phyloP scores from a whole-genome alignment of 2,113 vertebrate genomes.

The Zosterops pallidus region DNA sequence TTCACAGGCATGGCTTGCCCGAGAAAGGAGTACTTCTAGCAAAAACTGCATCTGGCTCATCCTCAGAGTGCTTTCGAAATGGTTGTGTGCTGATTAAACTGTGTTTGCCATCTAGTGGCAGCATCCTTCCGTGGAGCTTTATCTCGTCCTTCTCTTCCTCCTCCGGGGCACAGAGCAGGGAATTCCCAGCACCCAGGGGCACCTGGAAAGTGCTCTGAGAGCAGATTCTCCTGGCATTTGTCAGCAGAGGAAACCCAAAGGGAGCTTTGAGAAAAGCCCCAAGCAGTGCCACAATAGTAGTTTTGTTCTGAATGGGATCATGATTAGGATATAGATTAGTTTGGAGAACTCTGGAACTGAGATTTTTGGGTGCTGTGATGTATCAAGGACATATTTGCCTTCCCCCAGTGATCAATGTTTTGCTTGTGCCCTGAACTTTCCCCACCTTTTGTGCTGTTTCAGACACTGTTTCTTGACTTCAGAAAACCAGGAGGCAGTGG shows the following conservation, averaged over 20 bases:
- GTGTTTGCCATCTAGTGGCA: constrained; percentile 77
- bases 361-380: not conserved
- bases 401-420: not conserved
- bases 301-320: not conserved
- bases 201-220: not conserved
- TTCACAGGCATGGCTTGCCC: not conserved
- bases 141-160: not conserved
- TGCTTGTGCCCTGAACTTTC: not conserved
- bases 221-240: not conserved
- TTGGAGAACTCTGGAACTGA: not conserved
- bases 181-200: no score
- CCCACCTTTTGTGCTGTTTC: not conserved
- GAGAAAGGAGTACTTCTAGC: not conserved
- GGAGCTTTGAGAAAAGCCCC: not conserved
- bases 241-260: not conserved
- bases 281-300: rapidly evolving
- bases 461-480: not conserved
- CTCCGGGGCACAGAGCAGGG: not conserved
- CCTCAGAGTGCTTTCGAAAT: not conserved
- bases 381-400: not conserved
- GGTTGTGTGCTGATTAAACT: constrained; percentile 38
- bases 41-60: not conserved
- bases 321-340: rapidly evolving
- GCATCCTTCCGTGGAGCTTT: not conserved
- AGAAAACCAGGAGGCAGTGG: not conserved